Evolutionary conservation across 2,797 vertebrate genomes (phyloP), one percentile per base, ranked within the genome.

Genomic region (Salmo trutta): DNA sequence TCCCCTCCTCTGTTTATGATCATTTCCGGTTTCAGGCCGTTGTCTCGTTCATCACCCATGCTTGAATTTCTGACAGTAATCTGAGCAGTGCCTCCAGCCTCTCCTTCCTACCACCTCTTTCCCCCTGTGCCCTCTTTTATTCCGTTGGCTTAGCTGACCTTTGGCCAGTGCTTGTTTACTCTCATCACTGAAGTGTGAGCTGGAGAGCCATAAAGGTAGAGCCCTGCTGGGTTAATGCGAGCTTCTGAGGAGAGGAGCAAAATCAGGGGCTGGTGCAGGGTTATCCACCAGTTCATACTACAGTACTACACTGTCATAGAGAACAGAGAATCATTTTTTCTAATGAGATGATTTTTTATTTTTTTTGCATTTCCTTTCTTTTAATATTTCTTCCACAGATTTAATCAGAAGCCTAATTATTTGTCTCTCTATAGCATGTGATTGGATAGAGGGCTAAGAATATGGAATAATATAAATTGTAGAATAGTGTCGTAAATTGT

Each of bases 141-240:
- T 96, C 96, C 93, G 95, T 95, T 96, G 95, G 96, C 94, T 97
- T 95, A 94, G 94, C 94, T 97, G 97, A 97, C 96, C 97, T 97
- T 96, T 97, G 96, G 95, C 97, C 96, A 90, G 95, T 93, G 95
- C 97, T 97, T 98, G 97, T 98, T 98, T 97, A 96, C 96, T 97
- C 96, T 96, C 96, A 97, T 98, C 96, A 97, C 95, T 95, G 96
- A 97, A 98, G 96, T 98, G 96, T 95, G 95, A 97, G 96, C 96
- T 93, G 90, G 97, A 98, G 96, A 97, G 96, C 94, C 95, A 97
- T 97, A 97, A 98, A 97, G 95, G 90, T 91, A 94, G 96, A 97
- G 95, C 93, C 96, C 96, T 93, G 92, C 95, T 95, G 96, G 94
- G 93, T 91, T 94, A 93, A 93, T 93, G 92, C 90, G 91, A 88